These are phyloP conservation scores for Hippocampus mohnikei DNA, from an alignment of 2,113 vertebrate species.

Conservation along the genomic window DNA sequence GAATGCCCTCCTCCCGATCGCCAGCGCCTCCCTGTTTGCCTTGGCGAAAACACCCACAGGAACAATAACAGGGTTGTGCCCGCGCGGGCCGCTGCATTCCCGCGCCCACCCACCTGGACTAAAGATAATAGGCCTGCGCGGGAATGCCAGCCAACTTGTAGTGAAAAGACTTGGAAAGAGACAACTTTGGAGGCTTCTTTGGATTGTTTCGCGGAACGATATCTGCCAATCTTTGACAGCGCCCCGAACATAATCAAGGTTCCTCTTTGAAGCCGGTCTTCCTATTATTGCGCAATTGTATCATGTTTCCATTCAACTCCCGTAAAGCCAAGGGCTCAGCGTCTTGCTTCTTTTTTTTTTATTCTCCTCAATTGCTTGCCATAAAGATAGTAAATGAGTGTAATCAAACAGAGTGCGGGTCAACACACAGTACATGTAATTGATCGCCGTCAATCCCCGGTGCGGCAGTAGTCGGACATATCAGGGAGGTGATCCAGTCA, in stretches of 20 bases:
- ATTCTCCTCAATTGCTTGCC: too few species aligned
- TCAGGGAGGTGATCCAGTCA: neutral
- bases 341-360: too few species aligned
- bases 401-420: too few species aligned
- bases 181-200: slow-evolving; percentile 37
- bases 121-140: slow-evolving; percentile 38
- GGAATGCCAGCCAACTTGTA: slow-evolving; percentile 44
- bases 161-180: slow-evolving; percentile 27
- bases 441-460: slow-evolving; percentile 18
- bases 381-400: too few species aligned
- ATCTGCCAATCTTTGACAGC: slow-evolving; percentile 40
- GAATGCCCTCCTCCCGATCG: slow-evolving; percentile 39
- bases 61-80: slow-evolving; percentile 19
- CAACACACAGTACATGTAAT: neutral
- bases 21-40: neutral
- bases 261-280: slow-evolving; percentile 29
- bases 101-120: slow-evolving; percentile 23
- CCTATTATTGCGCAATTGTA: slow-evolving; percentile 17
- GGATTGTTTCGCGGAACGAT: slow-evolving; percentile 42
- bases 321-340: neutral
- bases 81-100: slow-evolving; percentile 18
- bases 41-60: slow-evolving; percentile 33
- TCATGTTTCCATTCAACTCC: slow-evolving; percentile 14
- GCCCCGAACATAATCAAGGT: slow-evolving; percentile 34
- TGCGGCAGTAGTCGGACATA: neutral